These are phyloP conservation scores for Nymphalis urticae DNA, from an alignment of 2,888 invertebrate species.

Conservation along the genomic window DNA sequence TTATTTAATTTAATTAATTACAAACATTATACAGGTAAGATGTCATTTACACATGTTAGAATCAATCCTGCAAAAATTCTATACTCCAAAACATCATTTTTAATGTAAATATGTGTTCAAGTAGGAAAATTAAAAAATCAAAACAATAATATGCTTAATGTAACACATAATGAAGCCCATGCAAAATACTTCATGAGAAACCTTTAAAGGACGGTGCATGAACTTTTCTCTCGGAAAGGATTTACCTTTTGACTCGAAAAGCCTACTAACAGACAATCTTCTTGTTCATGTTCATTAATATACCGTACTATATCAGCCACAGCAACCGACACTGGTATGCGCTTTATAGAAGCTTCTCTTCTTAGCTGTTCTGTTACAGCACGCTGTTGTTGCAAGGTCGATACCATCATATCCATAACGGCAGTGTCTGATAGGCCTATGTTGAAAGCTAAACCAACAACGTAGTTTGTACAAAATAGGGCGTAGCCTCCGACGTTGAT, in stretches of 20 bases:
- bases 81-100: neutral
- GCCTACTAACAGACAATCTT: constrained; percentile 95
- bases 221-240: constrained; percentile 96
- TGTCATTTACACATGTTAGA: neutral
- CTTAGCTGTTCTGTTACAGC: constrained; percentile 96
- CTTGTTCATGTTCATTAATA: constrained; percentile 94
- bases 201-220: constrained; percentile 90
- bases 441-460: constrained; percentile 80
- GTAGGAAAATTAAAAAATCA: neutral
- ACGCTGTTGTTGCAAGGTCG: constrained; percentile 96
- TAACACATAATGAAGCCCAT: constrained; percentile 25
- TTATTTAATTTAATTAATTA: constrained; percentile 16
- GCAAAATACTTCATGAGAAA: constrained; percentile 23
- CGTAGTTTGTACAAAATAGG: constrained; percentile 62
- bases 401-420: constrained; percentile 96
- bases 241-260: constrained; percentile 97
- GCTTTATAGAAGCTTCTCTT: constrained; percentile 93
- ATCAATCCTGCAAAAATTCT: neutral
- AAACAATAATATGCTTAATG: constrained; percentile 7
- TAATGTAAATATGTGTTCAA: neutral
- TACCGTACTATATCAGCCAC: constrained; percentile 95
- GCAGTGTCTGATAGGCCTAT: constrained; percentile 94
- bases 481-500: constrained; percentile 63
- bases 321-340: constrained; percentile 94
- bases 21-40: constrained; percentile 11